A percentile compares a stretch with the other conserved stretches of the same genome.
These are phyloP conservation scores for Numenius arquata DNA, from an alignment of 2,113 vertebrate species.

Conservation along the genomic window DNA sequence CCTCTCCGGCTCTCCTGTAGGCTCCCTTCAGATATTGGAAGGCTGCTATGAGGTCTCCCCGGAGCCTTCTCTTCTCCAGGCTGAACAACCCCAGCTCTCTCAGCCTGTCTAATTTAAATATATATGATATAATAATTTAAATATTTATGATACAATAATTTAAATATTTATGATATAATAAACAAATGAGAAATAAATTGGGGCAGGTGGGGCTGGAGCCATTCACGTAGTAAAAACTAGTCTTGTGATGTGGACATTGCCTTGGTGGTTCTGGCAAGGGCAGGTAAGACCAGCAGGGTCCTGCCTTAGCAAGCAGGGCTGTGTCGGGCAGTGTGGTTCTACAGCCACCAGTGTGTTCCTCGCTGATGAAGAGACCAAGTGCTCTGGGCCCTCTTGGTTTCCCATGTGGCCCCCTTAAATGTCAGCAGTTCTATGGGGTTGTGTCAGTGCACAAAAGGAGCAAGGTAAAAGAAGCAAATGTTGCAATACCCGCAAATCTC, in stretches of 20 bases:
- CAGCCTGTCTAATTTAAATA: no score
- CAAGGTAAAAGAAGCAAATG: background rate
- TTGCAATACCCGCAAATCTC: constrained; percentile 31
- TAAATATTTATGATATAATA: background rate
- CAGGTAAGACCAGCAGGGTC: background rate
- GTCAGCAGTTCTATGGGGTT: fast-evolving
- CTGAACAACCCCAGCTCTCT: no score
- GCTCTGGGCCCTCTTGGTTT: background rate
- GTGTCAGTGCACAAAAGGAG: background rate
- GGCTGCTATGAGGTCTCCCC: no score
- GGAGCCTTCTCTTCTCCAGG: no score
- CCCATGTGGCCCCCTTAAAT: background rate
- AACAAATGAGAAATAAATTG: background rate
- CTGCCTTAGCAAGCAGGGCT: background rate
- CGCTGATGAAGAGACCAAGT: fast-evolving
- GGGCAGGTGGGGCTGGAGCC: background rate
- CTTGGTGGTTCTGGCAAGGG: background rate
- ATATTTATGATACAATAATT: no score
- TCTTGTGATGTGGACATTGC: background rate
- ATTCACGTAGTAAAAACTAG: background rate
- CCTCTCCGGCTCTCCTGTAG: no score
- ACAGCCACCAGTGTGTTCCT: fast-evolving
- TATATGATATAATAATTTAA: no score
- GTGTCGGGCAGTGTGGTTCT: background rate
- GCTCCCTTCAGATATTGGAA: no score